Conservation (phyloP, 2,888 invertebrate species). For the Auanema freiburgensis region DNA sequence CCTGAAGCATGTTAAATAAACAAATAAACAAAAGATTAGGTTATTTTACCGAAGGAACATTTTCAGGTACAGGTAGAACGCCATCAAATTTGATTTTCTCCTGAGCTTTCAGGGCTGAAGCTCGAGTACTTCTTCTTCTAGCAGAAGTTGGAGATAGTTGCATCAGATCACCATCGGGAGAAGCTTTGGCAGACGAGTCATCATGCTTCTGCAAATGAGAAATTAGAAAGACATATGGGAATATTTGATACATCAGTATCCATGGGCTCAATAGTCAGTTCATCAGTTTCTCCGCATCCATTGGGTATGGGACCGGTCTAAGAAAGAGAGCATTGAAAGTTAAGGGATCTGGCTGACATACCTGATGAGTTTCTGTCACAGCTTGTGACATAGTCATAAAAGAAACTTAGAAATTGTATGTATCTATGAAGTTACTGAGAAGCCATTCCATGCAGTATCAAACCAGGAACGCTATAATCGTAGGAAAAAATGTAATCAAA, state of each 20-base stretch:
- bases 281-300: conserved; percentile 14
- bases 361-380: conserved; percentile 17
- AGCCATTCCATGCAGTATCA: conserved; percentile 11
- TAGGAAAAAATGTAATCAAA: conserved; percentile 2
- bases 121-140: conserved; percentile 55
- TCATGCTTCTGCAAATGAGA: background rate
- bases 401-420: conserved; percentile 1
- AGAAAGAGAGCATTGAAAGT: conserved; percentile 1
- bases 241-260: conserved; percentile 7
- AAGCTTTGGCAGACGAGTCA: conserved; percentile 15
- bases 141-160: conserved; percentile 47
- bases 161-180: conserved; percentile 11
- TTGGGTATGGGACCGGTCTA: conserved; percentile 12
- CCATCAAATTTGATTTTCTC: conserved; percentile 52
- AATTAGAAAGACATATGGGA: background rate
- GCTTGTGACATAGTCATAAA: conserved; percentile 24
- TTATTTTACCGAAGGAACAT: background rate
- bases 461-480: conserved; percentile 9
- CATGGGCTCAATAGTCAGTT: conserved; percentile 17
- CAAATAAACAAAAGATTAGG: too few species aligned
- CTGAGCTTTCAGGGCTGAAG: conserved; percentile 58
- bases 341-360: background rate
- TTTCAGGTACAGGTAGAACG: background rate
- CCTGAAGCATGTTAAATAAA: conserved; percentile 3
- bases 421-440: background rate